phyloP scores from a whole-genome alignment of 1,140 invertebrate species.

The Paraescarpia echinospica region DNA sequence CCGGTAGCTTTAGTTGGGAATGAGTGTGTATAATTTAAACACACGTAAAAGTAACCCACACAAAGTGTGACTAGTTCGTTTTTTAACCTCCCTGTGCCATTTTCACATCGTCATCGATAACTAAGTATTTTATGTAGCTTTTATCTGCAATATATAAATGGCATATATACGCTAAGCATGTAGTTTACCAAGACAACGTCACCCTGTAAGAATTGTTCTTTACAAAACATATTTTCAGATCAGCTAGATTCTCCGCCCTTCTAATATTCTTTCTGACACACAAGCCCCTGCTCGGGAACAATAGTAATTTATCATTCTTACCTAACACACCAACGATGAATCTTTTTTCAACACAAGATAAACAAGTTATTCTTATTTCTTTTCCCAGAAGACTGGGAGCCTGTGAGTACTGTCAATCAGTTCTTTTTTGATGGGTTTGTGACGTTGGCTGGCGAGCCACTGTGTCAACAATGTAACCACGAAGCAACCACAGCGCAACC shows the following conservation, averaged over 20 bases:
- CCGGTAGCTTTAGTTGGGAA: background rate
- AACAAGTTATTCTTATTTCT: background rate
- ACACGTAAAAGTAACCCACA: background rate
- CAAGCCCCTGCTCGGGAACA: background rate
- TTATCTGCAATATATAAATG: background rate
- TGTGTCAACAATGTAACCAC: background rate
- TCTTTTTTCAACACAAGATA: background rate
- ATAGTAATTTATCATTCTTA: background rate
- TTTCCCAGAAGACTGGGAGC: background rate
- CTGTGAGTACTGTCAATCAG: background rate
- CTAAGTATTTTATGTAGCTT: too few species aligned
- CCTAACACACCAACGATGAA: background rate
- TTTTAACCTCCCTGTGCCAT: background rate
- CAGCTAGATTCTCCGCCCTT: background rate
- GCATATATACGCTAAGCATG: background rate
- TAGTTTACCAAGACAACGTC: background rate
- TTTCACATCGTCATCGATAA: background rate
- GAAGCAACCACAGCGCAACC: background rate
- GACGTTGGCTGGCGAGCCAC: background rate
- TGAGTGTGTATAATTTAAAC: background rate
- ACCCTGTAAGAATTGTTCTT: background rate
- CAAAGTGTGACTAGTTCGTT: background rate
- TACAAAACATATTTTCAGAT: background rate
- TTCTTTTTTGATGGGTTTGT: background rate
- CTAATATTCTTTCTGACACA: background rate